A percentile compares a stretch with the other conserved stretches of the same genome.
These are phyloP conservation scores for Deilephila elpenor DNA, from an alignment of 2,888 invertebrate genomes.

Conservation along the genomic window DNA sequence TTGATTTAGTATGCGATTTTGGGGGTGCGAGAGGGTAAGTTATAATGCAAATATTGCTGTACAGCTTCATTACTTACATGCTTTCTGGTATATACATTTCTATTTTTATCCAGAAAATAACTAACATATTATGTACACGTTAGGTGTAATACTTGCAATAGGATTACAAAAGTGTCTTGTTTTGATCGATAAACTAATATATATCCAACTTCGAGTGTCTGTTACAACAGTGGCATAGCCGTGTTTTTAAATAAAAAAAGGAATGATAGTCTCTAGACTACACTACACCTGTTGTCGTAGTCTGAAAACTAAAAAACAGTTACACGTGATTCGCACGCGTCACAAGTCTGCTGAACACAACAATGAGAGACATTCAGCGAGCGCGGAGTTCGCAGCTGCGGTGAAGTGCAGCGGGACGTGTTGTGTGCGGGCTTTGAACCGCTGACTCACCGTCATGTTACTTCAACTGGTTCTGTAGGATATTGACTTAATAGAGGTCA, in stretches of 20 bases:
- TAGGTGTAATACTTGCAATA: no score
- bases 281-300: not conserved
- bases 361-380: not conserved
- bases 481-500: no score
- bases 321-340: not conserved
- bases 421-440: not conserved
- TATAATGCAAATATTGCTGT: not conserved
- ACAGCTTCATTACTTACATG: not conserved
- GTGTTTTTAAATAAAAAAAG: no score
- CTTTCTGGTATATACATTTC: no score
- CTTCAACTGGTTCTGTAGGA: not conserved
- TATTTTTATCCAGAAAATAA: no score
- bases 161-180: no score
- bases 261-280: no score
- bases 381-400: constrained; percentile 16
- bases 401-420: constrained; percentile 18
- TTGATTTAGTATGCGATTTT: not conserved
- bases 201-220: no score
- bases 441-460: not conserved
- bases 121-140: no score
- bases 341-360: not conserved
- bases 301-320: not conserved
- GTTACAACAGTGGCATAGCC: no score
- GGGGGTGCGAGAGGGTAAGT: not conserved
- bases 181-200: no score